Evolutionary conservation across 2,113 vertebrate species (phyloP).

Genomic region (Phylloscopus trochilus): DNA sequence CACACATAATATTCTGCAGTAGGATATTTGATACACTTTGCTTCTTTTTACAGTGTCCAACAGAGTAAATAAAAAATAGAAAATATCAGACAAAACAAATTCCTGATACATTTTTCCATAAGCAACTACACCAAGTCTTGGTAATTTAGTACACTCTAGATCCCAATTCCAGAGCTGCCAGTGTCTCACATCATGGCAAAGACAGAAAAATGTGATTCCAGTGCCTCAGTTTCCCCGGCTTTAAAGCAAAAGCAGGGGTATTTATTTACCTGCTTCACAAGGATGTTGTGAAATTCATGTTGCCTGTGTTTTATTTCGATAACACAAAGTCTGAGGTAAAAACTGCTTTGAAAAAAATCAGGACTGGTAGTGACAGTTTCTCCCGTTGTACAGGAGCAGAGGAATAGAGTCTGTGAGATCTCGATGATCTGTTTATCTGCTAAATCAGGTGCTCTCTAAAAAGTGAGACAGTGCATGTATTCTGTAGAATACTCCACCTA

Average conservation of each 20-base stretch:
- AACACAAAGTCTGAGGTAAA: neutral
- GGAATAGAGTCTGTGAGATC: neutral
- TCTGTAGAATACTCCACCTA: neutral
- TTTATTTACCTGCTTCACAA: neutral
- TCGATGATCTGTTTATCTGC: neutral
- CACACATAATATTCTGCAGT: neutral
- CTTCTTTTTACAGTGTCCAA: neutral
- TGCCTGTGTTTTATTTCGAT: neutral
- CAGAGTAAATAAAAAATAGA: neutral
- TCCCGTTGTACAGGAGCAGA: neutral
- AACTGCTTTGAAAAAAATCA: neutral
- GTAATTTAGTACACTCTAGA: neutral
- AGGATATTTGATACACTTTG: neutral
- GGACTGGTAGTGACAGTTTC: neutral
- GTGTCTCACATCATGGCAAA: neutral
- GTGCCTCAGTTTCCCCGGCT: neutral
- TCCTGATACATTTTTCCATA: neutral
- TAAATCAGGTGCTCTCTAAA: neutral
- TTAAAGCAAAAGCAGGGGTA: neutral
- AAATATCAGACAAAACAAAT: neutral
- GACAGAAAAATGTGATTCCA: neutral
- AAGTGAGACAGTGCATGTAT: neutral
- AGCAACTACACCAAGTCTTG: neutral
- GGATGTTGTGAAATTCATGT: neutral
- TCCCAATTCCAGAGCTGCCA: neutral